Base-by-base conservation (phyloP, 2,888 invertebrate genomes). In the Incurvaria masculella region DNA sequence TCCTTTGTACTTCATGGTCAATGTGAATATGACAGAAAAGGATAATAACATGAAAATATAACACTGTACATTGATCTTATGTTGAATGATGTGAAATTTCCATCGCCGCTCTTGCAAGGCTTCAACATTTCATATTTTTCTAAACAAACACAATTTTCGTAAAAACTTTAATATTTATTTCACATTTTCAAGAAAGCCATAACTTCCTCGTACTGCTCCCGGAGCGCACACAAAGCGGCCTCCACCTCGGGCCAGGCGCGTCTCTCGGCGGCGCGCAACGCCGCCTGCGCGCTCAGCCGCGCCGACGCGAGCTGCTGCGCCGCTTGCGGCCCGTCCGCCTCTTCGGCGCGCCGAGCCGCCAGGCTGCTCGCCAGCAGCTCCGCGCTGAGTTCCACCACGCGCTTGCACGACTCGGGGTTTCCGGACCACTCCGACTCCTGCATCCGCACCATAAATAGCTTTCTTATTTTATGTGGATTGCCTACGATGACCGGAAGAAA, bases 311-410 rank as follows among this genome's bases (percentile, higher is more conserved):
- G 56, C 52, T 81, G 81, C 14, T 83, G 83, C 16, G 79, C 72
- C 0, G 80, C 78, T 63, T 80, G 78, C 1, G 71, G 68, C 44
- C 73, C 74, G 18, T 81, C 81, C 10, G 71, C 72, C 2, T 73
- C 73, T 6, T 66, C 65, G 1, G 73, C 66, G 8, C 74, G 73
- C 41, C 74, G 66, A 2, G 70, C 63, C 2, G 84, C 83, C 51
- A 79, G 76, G 38, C 84, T 59, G 50, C 84, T 83, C 52, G 85
- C 79, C 14, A 85, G 79, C 18, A 89, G 66, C 45, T 79, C 73
- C 18, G 69, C 64, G 39, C 86, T 84, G 8, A 89, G 63, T 46
- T 81, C 68, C 14, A 89, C 65, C 0, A 89, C 85, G 60, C 84
- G 81, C 50, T 79, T 67, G 57, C 86, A 85, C 4, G 80, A 75